phyloP scores from a whole-genome alignment of 30 jellyfish, hydroid and myxozoan genomes.

The Aurelia aurita region DNA sequence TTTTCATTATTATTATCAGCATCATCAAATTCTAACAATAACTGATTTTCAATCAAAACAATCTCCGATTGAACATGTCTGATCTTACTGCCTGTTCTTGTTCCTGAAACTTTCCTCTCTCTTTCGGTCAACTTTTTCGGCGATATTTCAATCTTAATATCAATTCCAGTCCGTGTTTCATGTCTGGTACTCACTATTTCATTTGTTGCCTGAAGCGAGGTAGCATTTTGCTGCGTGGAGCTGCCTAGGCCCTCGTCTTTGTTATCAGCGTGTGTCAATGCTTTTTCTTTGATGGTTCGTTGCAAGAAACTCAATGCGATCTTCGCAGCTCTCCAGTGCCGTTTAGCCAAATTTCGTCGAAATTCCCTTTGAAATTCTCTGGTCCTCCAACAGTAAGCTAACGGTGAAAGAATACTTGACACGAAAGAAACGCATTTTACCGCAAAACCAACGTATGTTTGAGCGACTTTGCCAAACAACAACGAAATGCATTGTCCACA shows the following conservation, averaged over 20 bases:
- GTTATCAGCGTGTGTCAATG: background rate
- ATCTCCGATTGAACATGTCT: too few relatives aligned
- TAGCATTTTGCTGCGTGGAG: too few relatives aligned
- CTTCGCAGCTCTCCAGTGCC: slow-evolving; percentile 77
- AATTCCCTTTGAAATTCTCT: slow-evolving; percentile 73
- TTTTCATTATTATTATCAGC: too few relatives aligned
- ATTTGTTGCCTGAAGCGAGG: too few relatives aligned
- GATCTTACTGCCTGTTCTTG: too few relatives aligned
- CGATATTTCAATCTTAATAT: too few relatives aligned
- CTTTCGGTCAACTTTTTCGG: too few relatives aligned
- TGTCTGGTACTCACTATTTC: too few relatives aligned
- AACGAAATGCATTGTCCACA: slow-evolving; percentile 45
- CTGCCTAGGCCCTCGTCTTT: background rate
- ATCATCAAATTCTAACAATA: too few relatives aligned
- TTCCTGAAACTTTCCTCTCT: too few relatives aligned
- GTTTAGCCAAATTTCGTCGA: slow-evolving; percentile 28
- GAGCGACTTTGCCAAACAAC: slow-evolving; percentile 5
- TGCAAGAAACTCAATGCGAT: slow-evolving; percentile 53
- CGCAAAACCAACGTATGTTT: slow-evolving; percentile 27
- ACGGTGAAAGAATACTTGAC: slow-evolving; percentile 70
- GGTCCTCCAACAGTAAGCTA: slow-evolving; percentile 79
- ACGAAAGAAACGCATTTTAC: slow-evolving; percentile 59
- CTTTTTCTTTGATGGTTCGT: slow-evolving; percentile 16
- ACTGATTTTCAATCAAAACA: too few relatives aligned
- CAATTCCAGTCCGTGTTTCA: too few relatives aligned